phyloP scores from a whole-genome alignment of 1,140 invertebrate genomes.

The Drosophila lacteicornis region DNA sequence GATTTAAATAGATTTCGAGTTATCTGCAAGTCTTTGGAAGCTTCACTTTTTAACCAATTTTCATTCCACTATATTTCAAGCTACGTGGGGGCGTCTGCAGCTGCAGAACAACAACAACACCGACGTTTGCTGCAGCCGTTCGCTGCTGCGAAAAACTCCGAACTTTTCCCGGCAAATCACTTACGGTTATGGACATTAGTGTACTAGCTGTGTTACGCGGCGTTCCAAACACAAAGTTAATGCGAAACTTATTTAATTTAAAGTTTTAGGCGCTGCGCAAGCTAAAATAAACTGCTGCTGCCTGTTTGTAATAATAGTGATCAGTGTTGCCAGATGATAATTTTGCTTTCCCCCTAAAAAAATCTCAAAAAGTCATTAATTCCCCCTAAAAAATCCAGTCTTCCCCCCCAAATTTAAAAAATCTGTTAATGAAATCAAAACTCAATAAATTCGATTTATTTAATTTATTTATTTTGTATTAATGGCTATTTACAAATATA shows the following conservation, averaged over 20 bases:
- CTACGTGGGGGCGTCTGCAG: conserved; percentile 75
- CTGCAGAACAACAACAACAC: conserved; percentile 22
- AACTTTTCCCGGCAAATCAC: conserved; percentile 25
- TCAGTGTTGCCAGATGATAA: too few species aligned
- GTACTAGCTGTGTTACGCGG: conserved; percentile 64
- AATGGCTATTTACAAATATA: too few species aligned
- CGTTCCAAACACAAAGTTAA: conserved; percentile 56
- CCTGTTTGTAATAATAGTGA: conserved; percentile 69
- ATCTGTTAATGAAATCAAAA: too few species aligned
- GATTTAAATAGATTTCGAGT: conserved; percentile 50
- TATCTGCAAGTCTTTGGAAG: conserved; percentile 38
- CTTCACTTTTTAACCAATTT: conserved; percentile 51
- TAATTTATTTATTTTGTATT: too few species aligned
- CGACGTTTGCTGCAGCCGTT: conserved; percentile 6
- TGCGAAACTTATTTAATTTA: conserved; percentile 44
- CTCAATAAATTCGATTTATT: too few species aligned
- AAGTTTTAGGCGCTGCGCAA: conserved; percentile 56
- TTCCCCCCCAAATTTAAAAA: too few species aligned
- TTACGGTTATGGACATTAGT: conserved; percentile 84
- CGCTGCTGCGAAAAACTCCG: background rate
- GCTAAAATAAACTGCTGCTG: conserved; percentile 63
- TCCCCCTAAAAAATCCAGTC: too few species aligned
- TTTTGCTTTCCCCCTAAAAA: too few species aligned
- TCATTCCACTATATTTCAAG: conserved; percentile 31
- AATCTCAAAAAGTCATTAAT: too few species aligned